Percentiles rank a stretch among this genome's conserved stretches.
These are phyloP conservation scores for Ephialtes manifestator DNA, from an alignment of 2,888 invertebrate genomes.

Conservation along the genomic window DNA sequence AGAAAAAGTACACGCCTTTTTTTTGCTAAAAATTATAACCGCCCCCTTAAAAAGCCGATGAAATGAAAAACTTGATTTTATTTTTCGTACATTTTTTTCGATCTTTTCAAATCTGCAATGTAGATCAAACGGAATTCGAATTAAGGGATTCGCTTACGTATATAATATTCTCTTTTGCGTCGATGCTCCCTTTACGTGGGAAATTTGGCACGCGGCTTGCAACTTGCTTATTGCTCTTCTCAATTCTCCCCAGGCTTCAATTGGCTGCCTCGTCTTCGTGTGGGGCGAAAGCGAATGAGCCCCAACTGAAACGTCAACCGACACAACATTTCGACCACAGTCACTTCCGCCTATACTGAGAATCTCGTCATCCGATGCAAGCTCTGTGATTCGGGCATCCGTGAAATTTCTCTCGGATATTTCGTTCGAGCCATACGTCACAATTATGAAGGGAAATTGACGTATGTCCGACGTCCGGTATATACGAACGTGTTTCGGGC, in stretches of 20 bases:
- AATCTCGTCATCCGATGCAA: constrained; percentile 35
- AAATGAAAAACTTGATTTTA: too few species aligned
- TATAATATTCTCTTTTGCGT: constrained; percentile 60
- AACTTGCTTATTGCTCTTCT: constrained; percentile 56
- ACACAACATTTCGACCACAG: constrained; percentile 10
- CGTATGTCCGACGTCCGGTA: constrained; percentile 75
- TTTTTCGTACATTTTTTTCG: too few species aligned
- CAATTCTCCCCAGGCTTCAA: constrained; percentile 31
- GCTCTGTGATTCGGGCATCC: constrained; percentile 73
- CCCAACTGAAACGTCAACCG: neutral
- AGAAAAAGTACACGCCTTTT: too few species aligned
- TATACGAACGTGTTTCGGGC: constrained; percentile 65
- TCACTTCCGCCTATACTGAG: constrained; percentile 35
- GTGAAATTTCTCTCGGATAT: constrained; percentile 79
- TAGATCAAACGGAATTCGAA: constrained; percentile 49
- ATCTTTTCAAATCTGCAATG: constrained; percentile 39
- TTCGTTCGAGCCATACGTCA: constrained; percentile 72
- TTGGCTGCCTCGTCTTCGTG: constrained; percentile 30
- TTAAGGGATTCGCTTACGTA: constrained; percentile 20
- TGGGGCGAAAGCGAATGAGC: constrained; percentile 7
- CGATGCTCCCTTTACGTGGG: constrained; percentile 74
- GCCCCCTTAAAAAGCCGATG: too few species aligned
- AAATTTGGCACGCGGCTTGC: constrained; percentile 77
- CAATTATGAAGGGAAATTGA: constrained; percentile 80
- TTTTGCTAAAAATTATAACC: too few species aligned